Conservation (phyloP, 2,113 vertebrate genomes). For the Nicator chloris region DNA sequence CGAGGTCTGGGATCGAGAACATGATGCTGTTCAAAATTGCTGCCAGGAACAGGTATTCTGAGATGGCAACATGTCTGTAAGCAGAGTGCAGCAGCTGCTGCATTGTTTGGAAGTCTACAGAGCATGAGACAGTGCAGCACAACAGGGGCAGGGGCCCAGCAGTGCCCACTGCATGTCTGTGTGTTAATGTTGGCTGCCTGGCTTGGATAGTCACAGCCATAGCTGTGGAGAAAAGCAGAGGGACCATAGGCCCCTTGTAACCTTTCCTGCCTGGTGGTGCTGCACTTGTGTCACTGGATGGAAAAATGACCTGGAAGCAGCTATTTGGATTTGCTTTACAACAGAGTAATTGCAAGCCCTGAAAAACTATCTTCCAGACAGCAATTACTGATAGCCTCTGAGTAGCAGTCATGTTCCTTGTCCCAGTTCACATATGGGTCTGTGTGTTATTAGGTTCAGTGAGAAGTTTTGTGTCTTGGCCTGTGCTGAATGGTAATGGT, state of each 20-base stretch:
- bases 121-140: no score
- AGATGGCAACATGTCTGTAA: background rate
- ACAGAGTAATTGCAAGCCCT: background rate
- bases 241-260: fast-evolving
- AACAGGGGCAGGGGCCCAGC: background rate
- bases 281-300: background rate
- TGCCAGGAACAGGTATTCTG: background rate
- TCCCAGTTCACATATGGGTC: background rate
- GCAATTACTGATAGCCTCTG: background rate
- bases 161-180: background rate
- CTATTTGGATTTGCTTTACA: background rate
- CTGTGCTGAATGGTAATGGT: background rate
- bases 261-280: background rate
- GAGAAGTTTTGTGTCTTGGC: background rate
- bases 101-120: background rate
- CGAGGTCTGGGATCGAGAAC: background rate
- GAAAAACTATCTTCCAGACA: background rate
- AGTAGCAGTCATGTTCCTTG: background rate
- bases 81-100: background rate
- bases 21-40: background rate
- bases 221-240: background rate
- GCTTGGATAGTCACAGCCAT: background rate
- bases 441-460: background rate
- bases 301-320: background rate
- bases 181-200: background rate